Evolutionary conservation across 1,140 invertebrate species (phyloP).

Genomic region (Monochamus saltuarius): DNA sequence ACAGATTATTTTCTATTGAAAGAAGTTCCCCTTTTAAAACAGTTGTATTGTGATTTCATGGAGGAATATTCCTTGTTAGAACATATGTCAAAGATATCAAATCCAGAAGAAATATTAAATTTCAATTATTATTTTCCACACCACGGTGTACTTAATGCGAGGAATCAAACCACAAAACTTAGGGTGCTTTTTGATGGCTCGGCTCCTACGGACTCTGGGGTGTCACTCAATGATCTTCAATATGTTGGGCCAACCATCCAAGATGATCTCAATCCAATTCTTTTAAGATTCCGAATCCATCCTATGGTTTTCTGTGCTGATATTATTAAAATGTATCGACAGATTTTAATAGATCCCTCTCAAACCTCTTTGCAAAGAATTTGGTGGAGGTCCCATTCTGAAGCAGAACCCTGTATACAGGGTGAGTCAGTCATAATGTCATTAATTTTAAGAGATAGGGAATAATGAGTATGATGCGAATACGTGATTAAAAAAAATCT

Average conservation of each 20-base stretch:
- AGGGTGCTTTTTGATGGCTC: conserved; percentile 2
- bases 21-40: too few relatives aligned
- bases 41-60: too few relatives aligned
- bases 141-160: not conserved
- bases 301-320: not conserved
- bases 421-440: too few relatives aligned
- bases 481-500: too few relatives aligned
- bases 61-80: too few relatives aligned
- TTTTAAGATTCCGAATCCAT: conserved; percentile 33
- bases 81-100: too few relatives aligned
- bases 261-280: not conserved
- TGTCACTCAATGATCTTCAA: too few relatives aligned
- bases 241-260: not conserved
- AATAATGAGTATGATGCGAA: too few relatives aligned
- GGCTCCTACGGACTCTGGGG: too few relatives aligned
- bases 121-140: conserved; percentile 6
- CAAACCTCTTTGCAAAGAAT: not conserved
- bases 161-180: not conserved
- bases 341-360: not conserved
- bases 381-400: not conserved
- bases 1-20: too few relatives aligned
- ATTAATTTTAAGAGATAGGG: too few relatives aligned
- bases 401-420: not conserved
- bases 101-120: too few relatives aligned
- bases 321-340: not conserved